Conservation (phyloP, 2,888 invertebrate genomes). For the Megamerina dolium region DNA sequence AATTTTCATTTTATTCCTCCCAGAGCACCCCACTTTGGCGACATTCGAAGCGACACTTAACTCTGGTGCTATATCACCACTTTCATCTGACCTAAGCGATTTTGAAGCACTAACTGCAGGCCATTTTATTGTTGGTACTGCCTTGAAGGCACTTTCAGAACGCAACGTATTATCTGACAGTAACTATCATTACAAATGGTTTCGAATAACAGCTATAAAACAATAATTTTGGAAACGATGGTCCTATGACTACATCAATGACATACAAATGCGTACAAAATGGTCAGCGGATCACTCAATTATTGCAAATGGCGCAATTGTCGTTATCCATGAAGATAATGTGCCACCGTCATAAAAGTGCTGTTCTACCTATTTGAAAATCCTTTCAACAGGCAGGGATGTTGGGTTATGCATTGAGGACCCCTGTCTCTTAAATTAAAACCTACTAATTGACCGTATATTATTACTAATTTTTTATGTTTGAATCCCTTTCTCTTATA, state of each 20-base stretch:
- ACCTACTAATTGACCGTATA: too few species aligned
- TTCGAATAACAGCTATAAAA: slow-evolving; percentile 6
- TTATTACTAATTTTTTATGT: too few species aligned
- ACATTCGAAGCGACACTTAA: slow-evolving; percentile 17
- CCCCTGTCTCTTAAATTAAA: too few species aligned
- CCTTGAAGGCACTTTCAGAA: slow-evolving; percentile 8
- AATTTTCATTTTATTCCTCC: slow-evolving; percentile 13
- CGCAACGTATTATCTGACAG: slow-evolving; percentile 1
- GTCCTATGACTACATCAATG: slow-evolving; percentile 15
- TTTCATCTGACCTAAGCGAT: slow-evolving; percentile 13
- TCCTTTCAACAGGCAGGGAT: not conserved
- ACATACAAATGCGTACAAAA: slow-evolving; percentile 9
- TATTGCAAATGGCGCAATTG: not conserved
- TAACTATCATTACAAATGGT: slow-evolving; percentile 3
- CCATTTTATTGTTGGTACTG: slow-evolving; percentile 11
- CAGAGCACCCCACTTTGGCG: too few species aligned
- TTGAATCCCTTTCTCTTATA: too few species aligned
- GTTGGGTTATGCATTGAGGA: too few species aligned
- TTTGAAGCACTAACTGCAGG: slow-evolving; percentile 11
- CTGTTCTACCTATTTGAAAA: not conserved
- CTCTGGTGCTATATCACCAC: slow-evolving; percentile 13
- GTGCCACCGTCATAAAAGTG: not conserved
- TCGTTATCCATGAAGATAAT: not conserved
- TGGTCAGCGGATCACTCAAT: too few species aligned
- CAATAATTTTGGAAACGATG: slow-evolving; percentile 17